Evolutionary conservation across 2,113 vertebrate genomes (phyloP).

Genomic region (Pimephales promelas): DNA sequence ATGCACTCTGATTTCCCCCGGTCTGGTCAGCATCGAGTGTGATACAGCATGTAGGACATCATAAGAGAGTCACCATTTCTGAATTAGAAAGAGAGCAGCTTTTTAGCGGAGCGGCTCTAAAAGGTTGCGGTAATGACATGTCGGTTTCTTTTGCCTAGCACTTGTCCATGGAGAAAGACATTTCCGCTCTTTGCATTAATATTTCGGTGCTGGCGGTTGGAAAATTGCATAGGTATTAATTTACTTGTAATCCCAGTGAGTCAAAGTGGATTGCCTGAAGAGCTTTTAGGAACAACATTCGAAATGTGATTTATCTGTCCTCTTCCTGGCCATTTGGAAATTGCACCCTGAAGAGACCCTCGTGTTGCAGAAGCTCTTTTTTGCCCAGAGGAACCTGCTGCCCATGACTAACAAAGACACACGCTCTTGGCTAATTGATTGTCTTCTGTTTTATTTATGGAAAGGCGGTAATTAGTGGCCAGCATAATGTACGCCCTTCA

Average conservation of each 20-base stretch:
- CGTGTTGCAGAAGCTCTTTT: conserved; percentile 58
- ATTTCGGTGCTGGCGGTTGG: conserved; percentile 60
- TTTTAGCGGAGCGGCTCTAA: conserved; percentile 69
- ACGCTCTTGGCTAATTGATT: conserved; percentile 79
- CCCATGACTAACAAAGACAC: conserved; percentile 75
- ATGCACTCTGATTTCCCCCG: conserved; percentile 73
- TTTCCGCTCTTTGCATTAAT: conserved; percentile 63
- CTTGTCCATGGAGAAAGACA: conserved; percentile 63
- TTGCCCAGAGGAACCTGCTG: conserved; percentile 69
- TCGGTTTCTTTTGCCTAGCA: conserved; percentile 66
- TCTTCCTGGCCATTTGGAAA: conserved; percentile 64
- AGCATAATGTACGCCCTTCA: conserved; percentile 80
- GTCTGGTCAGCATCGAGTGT: conserved; percentile 75
- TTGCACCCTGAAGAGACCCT: conserved; percentile 67
- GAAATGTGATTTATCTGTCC: conserved; percentile 72
- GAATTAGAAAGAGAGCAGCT: conserved; percentile 62
- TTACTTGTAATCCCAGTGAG: conserved; percentile 67
- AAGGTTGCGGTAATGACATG: conserved; percentile 66
- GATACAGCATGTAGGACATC: conserved; percentile 68
- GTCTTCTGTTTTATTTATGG: conserved; percentile 82
- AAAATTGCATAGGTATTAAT: conserved; percentile 68
- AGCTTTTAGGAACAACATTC: conserved; percentile 65
- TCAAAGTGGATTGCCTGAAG: conserved; percentile 63
- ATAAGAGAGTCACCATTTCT: conserved; percentile 58
- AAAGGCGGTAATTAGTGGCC: conserved; percentile 79